Evolutionary conservation across 2,797 vertebrate genomes (phyloP).

Genomic region (Odontamblyopus lacepedii): DNA sequence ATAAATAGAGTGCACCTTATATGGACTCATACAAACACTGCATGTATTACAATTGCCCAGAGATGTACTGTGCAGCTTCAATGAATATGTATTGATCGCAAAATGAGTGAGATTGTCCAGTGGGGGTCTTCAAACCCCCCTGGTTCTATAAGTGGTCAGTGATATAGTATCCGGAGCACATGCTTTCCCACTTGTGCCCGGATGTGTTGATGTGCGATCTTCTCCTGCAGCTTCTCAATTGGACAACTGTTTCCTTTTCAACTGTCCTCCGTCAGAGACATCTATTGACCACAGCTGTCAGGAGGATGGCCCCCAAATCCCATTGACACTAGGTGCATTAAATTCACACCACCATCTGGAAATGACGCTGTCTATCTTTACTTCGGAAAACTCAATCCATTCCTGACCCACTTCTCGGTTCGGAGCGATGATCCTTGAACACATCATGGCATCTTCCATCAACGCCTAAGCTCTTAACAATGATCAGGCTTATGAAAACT

Average conservation of each 20-base stretch:
- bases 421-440: conserved; percentile 48
- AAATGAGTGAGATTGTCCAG: conserved; percentile 19
- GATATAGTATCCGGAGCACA: conserved; percentile 22
- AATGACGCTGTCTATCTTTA: conserved; percentile 46
- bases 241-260: conserved; percentile 38
- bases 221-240: conserved; percentile 24
- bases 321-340: conserved; percentile 45
- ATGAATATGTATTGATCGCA: conserved; percentile 21
- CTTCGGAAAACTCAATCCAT: conserved; percentile 32
- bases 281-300: conserved; percentile 66
- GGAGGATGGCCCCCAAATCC: conserved; percentile 37
- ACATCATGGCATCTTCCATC: conserved; percentile 52
- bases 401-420: conserved; percentile 26
- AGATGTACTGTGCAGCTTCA: conserved; percentile 30
- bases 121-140: conserved; percentile 22
- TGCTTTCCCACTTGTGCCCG: conserved; percentile 18
- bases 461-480: conserved; percentile 15
- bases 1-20: conserved; percentile 40
- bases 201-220: conserved; percentile 49
- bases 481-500: not conserved
- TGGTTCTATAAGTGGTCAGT: conserved; percentile 17
- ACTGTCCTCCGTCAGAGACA: conserved; percentile 36
- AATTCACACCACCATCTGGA: conserved; percentile 53
- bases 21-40: conserved; percentile 45
- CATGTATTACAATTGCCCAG: conserved; percentile 28